These are phyloP conservation scores for Kuschelorhynchus macadamiae DNA, from an alignment of 2,888 invertebrate genomes.

Conservation along the genomic window DNA sequence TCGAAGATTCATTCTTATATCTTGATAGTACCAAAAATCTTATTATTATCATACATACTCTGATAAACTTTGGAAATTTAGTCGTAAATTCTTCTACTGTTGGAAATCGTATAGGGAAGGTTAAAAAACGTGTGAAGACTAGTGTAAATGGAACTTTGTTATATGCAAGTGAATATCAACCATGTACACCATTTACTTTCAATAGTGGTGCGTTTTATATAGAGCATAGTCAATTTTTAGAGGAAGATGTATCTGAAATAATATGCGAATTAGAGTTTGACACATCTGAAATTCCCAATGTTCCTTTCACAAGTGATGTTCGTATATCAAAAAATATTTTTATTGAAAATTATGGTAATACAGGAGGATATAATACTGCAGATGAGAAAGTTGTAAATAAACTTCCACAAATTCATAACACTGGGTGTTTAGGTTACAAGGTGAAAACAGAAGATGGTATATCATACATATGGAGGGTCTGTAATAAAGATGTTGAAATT, in stretches of 20 bases:
- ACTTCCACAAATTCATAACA: no score
- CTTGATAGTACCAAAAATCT: not conserved
- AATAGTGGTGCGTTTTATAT: constrained; percentile 4
- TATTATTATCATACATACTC: not conserved
- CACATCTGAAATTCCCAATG: no score
- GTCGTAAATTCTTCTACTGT: not conserved
- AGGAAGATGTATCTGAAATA: not conserved
- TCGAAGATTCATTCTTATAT: constrained; percentile 1
- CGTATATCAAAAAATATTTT: no score
- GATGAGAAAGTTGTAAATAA: no score
- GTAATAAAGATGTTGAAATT: no score
- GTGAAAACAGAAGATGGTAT: no score
- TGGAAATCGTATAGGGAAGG: not conserved
- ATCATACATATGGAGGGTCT: no score
- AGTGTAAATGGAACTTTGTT: not conserved
- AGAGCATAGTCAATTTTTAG: not conserved
- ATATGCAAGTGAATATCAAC: not conserved
- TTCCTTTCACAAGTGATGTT: no score
- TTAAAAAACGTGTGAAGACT: not conserved
- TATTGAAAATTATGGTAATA: no score
- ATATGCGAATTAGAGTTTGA: no score
- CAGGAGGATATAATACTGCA: no score
- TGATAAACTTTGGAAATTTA: not conserved
- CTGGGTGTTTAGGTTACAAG: no score
- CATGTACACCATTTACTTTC: not conserved